A percentile compares a stretch with the other conserved stretches of the same genome.
phyloP scores from a whole-genome alignment of 2,113 vertebrate species.

The Pangasianodon gigas region DNA sequence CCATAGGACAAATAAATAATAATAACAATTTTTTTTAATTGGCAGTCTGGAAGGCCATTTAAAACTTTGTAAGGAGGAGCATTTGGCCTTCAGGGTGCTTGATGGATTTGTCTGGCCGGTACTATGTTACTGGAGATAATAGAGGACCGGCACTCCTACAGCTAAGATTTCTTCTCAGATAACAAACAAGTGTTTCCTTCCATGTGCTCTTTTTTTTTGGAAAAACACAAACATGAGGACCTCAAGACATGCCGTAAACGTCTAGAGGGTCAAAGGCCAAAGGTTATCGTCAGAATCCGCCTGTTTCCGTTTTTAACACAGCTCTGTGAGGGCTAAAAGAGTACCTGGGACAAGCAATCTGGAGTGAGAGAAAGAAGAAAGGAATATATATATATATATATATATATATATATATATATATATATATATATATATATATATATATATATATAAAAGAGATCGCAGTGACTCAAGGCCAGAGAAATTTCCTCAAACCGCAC shows the following conservation, averaged over 20 bases:
- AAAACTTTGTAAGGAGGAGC: not conserved
- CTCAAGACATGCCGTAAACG: not conserved
- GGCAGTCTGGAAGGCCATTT: not conserved
- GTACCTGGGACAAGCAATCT: slow-evolving; percentile 21
- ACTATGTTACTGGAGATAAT: not conserved
- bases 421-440: not conserved
- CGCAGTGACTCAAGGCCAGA: slow-evolving; percentile 67
- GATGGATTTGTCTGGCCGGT: slow-evolving; percentile 19
- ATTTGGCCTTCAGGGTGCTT: not conserved
- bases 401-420: not conserved
- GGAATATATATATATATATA: not conserved
- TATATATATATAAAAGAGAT: slow-evolving; percentile 44
- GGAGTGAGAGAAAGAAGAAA: not conserved
- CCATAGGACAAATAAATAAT: not conserved
- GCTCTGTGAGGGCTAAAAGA: slow-evolving; percentile 1
- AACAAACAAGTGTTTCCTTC: slow-evolving; percentile 43
- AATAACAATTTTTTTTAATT: not conserved
- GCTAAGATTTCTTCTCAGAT: slow-evolving; percentile 23
- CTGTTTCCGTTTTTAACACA: slow-evolving; percentile 20
- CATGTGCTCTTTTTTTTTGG: slow-evolving; percentile 22
- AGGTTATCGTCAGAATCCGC: slow-evolving; percentile 11
- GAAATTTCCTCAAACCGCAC: slow-evolving; percentile 70
- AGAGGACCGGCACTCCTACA: slow-evolving; percentile 7
- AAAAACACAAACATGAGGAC: not conserved
- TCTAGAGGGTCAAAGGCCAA: slow-evolving; percentile 30